Percentiles rank a stretch among this genome's conserved stretches.
phyloP scores from a whole-genome alignment of 2,113 vertebrate genomes.

The Atlantisia rogersi region DNA sequence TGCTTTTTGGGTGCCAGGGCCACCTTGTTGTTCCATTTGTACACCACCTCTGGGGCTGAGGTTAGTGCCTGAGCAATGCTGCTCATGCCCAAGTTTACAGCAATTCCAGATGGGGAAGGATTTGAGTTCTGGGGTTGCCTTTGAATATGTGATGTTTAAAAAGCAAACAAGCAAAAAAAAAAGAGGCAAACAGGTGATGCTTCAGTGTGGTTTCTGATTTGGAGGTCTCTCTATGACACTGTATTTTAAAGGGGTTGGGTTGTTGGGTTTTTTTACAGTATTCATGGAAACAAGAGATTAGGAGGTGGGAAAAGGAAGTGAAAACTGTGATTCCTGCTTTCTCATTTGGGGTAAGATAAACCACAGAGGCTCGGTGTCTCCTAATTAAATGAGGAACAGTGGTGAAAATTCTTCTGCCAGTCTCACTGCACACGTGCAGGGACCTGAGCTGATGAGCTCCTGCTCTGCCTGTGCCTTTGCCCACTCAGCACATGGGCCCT shows the following conservation, averaged over 20 bases:
- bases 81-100: background rate
- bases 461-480: background rate
- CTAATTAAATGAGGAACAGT: accelerated
- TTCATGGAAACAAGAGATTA: background rate
- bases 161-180: background rate
- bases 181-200: background rate
- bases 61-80: background rate
- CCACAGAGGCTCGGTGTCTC: background rate
- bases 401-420: background rate
- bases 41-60: background rate
- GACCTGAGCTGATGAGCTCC: background rate
- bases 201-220: background rate
- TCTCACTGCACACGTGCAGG: accelerated
- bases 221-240: background rate
- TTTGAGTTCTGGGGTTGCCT: background rate
- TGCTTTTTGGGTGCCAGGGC: background rate
- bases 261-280: background rate
- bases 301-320: background rate
- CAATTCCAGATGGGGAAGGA: background rate
- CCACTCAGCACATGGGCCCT: accelerated
- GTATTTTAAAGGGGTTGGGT: background rate
- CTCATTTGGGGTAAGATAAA: background rate
- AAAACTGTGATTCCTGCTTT: background rate
- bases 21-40: background rate
- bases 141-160: background rate